Evolutionary conservation across 2,888 invertebrate species (phyloP), one percentile per base, ranked within the genome.

Genomic region (Pollenia amentaria): DNA sequence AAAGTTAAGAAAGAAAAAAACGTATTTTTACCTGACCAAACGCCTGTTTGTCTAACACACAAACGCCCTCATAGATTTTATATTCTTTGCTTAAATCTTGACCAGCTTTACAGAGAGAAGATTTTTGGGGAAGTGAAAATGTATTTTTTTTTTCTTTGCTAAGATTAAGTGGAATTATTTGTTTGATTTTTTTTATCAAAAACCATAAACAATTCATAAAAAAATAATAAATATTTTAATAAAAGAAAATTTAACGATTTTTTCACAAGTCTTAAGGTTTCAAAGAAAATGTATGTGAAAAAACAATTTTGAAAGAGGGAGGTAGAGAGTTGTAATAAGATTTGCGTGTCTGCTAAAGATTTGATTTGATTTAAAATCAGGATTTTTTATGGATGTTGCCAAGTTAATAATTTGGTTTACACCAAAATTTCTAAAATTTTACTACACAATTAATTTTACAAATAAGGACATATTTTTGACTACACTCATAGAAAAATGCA

Each of bases 41-140:
- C 29, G 87, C 87, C 87, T 84, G 80, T 87, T 87, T 87, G 84
- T 87, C 87, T 87, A 79, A 79, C 79, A 84, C 51, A 87, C 87
- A 84, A 87, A 87, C 87, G 86, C 86, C 86, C 83, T 76, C 86
- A 48, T 62, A 84, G 69, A 78, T 86, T 83, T 69, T 65, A 29
- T 51, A 65, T n/a, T 62, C 77, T 29, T 75, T 38, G 44, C 18
- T 44, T 53, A 12, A 29, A 11, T 18, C 46, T 16, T 57, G 69
- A 44, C 69, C 69, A 65, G 60, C 55, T 1, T 9, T 46, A n/a
- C 8, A 14, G 1, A 29, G 48, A 62, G 29, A 38, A 55, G 69
- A 62, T 69, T 69, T 48, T 48, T 38, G 46, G 10, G 14, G 14
- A 81, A 82, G 76, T 79, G 80, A 87, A 87, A 87, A 87, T 85